Evolutionary conservation across 2,797 vertebrate genomes (phyloP).

Genomic region (Falco biarmicus): DNA sequence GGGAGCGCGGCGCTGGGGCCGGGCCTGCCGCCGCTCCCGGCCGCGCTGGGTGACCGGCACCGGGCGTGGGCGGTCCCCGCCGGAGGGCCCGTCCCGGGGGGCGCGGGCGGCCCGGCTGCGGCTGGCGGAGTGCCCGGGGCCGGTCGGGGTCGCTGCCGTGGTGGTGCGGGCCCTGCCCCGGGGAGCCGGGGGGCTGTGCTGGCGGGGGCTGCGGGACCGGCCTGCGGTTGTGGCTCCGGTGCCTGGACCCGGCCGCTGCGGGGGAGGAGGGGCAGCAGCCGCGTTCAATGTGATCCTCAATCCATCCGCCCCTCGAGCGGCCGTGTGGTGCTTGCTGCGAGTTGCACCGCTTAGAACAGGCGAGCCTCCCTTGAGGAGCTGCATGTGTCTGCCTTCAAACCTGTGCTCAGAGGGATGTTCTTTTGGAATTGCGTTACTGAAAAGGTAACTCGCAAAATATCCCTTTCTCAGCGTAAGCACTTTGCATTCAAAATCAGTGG

Average conservation of each 20-base stretch:
- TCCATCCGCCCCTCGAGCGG: rapidly evolving
- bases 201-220: not conserved
- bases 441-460: not conserved
- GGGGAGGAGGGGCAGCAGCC: not conserved
- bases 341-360: not conserved
- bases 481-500: rapidly evolving
- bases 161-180: rapidly evolving
- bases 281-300: rapidly evolving
- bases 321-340: not conserved
- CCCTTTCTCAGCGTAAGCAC: rapidly evolving
- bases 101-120: too few species aligned
- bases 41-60: not conserved
- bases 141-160: not conserved
- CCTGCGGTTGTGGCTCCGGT: not conserved
- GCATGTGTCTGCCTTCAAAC: rapidly evolving
- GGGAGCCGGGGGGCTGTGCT: not conserved
- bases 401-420: not conserved
- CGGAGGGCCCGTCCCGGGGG: not conserved
- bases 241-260: not conserved
- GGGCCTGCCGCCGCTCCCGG: not conserved
- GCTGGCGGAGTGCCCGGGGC: too few species aligned
- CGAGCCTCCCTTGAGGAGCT: rapidly evolving
- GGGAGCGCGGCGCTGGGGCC: not conserved
- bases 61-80: not conserved
- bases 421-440: rapidly evolving